A percentile compares a stretch with the other conserved stretches of the same genome.
Conservation (phyloP, 2,888 invertebrate species). For the Stenichneumon culpator region DNA sequence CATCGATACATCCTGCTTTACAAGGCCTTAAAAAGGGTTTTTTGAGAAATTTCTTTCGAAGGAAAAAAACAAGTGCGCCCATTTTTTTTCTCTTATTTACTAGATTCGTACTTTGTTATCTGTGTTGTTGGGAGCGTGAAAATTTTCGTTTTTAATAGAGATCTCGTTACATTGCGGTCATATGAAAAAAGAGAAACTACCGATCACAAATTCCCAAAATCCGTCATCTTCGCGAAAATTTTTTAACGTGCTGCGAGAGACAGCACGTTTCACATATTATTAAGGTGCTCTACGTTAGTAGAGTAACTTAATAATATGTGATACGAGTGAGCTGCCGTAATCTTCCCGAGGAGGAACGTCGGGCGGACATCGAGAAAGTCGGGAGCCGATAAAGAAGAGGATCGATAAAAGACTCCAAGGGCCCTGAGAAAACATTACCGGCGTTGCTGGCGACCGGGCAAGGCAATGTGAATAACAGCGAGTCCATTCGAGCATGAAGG, state of each 20-base stretch:
- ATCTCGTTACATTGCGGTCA: background rate
- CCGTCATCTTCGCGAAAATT: background rate
- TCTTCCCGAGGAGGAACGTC: slow-evolving; percentile 10
- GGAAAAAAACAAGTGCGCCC: no score
- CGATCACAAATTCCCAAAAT: background rate
- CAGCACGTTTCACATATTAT: no score
- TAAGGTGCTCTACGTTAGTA: no score
- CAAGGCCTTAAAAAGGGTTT: no score
- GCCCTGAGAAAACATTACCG: background rate
- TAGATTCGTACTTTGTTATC: no score
- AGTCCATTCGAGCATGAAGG: slow-evolving; percentile 72
- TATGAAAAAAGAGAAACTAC: background rate
- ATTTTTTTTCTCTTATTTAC: no score
- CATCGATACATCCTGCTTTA: no score
- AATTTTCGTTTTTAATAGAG: background rate
- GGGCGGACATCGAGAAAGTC: slow-evolving; percentile 14
- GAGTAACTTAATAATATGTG: background rate
- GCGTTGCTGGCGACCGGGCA: background rate
- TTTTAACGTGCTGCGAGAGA: background rate
- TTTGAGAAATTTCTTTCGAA: no score
- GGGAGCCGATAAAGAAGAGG: background rate
- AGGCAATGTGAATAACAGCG: slow-evolving; percentile 26
- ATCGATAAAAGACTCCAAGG: slow-evolving; percentile 6
- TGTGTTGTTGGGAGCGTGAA: no score
- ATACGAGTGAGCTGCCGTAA: slow-evolving; percentile 22